Base-by-base conservation (phyloP, 1,140 invertebrate species). In the Brachionus plicatilis region DNA sequence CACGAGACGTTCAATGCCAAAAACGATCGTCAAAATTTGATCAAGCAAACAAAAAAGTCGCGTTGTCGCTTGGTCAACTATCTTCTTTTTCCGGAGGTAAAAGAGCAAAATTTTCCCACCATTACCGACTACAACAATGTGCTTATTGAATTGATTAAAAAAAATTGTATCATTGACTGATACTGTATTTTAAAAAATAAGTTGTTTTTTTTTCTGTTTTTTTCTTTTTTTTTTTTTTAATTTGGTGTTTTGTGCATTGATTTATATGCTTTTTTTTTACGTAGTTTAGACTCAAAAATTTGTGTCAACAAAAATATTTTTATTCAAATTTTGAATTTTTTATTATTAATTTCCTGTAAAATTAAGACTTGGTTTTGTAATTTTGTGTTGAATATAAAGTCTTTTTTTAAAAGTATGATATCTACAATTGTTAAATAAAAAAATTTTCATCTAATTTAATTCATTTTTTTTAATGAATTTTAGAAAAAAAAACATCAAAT, bases 101-200 rank as follows among this genome's bases (percentile, higher is more conserved):
- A 76, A 33, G 72, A 76, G 20, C 45, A 76, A 12, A 76, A 50
- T 50, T 76, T 76, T 50, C 7, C 45, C 11, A 47, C 5, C 2
- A 53, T 50, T 29, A 24, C 43, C 43, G 72, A 76, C 24, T 76
- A 76, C 24, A 50, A 76, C 45, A 50, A 47, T 50, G 24, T 76
- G 3, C 50, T 76, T 29, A 76, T 76, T 50, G 72, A 76, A 14
- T 50, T 76, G n/a, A 76, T 76, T 76, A 76, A 76, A 47, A 76
- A 76, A 50, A 76, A 76, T 50, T 76, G 72, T 76, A 76, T 76
- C 45, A 76, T 76, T 76, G 72, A 76, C 43, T 76, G 72, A 76
- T 76, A 76, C 37, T 17, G 1, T n/a, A 4, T 37, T 43, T 20
- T 11, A 68, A 14, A 11, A 9, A 29, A 6, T 29, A 47, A 76